Conservation (phyloP, 1,140 invertebrate species). For the Leptopilina clavipes region DNA sequence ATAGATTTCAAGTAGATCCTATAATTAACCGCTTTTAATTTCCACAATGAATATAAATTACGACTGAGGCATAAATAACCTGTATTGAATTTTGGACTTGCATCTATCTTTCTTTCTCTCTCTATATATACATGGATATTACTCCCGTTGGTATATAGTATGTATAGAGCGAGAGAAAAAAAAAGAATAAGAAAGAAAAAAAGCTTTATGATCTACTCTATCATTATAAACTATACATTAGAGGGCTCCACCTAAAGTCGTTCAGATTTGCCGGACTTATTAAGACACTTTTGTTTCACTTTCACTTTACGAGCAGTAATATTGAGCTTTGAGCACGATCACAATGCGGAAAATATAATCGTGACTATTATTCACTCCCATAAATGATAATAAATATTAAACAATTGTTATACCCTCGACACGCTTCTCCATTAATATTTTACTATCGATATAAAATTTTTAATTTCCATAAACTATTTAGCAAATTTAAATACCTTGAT, state of each 20-base stretch:
- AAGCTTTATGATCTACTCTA: constrained; percentile 11
- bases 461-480: neutral
- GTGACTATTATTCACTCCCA: constrained; percentile 26
- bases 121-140: too few species aligned
- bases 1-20: neutral
- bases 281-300: constrained; percentile 32
- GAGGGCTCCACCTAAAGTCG: neutral
- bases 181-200: neutral
- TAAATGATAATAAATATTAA: constrained; percentile 13
- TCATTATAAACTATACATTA: neutral
- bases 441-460: neutral
- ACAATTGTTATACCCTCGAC: neutral
- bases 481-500: too few species aligned
- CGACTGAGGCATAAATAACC: neutral
- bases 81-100: constrained; percentile 1
- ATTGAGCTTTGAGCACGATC: neutral
- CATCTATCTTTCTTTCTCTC: too few species aligned
- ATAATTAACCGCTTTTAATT: constrained; percentile 18
- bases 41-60: neutral
- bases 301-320: constrained; percentile 17
- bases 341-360: constrained; percentile 26
- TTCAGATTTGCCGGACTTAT: constrained; percentile 9
- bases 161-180: neutral
- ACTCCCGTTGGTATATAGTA: too few species aligned
- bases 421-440: neutral